Evolutionary conservation across 2,888 invertebrate species (phyloP).

Genomic region (Philopedon plagiatum): DNA sequence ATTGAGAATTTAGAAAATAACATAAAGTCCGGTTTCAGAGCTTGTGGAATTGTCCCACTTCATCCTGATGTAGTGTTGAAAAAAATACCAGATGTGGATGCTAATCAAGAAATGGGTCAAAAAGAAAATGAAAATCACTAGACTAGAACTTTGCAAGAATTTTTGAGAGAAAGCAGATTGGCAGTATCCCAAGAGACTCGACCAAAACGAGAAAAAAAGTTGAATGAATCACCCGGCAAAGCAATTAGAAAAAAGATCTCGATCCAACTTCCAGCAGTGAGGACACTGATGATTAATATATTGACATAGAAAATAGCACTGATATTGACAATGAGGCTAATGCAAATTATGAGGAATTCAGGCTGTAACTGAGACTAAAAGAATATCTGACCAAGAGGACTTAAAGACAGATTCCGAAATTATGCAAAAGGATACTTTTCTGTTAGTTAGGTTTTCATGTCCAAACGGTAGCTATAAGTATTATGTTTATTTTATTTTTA

Average conservation of each 20-base stretch:
- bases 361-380: conserved; percentile 7
- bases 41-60: no score
- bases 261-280: no score
- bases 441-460: conserved; percentile 31
- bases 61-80: conserved; percentile 11
- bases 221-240: no score
- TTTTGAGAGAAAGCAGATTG: conserved; percentile 6
- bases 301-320: not conserved
- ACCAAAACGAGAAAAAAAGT: not conserved
- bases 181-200: conserved; percentile 7
- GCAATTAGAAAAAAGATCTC: no score
- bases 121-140: conserved; percentile 14
- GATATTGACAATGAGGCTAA: not conserved
- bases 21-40: no score
- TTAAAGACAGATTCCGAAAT: conserved; percentile 13
- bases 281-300: no score
- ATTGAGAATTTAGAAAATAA: no score
- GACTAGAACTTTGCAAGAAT: conserved; percentile 14
- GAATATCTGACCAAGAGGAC: conserved; percentile 5
- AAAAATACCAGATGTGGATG: conserved; percentile 11
- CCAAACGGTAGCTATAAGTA: no score
- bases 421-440: conserved; percentile 4
- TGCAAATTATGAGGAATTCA: conserved; percentile 13
- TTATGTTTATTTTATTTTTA: no score
- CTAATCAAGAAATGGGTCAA: no score